Conservation (phyloP, 2,888 invertebrate species). For the Rotaria macrura region DNA sequence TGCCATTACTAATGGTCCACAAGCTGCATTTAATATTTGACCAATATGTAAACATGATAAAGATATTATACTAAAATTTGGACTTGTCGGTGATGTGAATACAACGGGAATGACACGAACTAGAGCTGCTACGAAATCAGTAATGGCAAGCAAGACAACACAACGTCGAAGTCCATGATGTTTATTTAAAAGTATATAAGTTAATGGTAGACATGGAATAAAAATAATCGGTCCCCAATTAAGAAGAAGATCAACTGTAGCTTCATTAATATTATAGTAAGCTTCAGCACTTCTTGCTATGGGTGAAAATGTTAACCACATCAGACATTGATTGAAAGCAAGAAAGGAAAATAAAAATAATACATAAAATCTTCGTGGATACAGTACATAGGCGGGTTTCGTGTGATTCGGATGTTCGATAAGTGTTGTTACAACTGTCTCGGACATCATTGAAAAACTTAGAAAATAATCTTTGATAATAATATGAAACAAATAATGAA, state of each 20-base stretch:
- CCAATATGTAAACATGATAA: neutral
- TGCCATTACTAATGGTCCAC: neutral
- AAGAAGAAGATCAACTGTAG: neutral
- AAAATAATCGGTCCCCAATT: constrained; percentile 21
- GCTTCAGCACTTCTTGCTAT: neutral
- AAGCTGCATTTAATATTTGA: constrained; percentile 20
- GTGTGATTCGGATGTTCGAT: neutral
- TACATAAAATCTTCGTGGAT: neutral
- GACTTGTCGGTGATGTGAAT: neutral
- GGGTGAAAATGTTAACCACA: constrained; percentile 5
- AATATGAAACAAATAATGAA: neutral
- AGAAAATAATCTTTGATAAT: neutral
- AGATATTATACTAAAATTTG: neutral
- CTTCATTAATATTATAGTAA: neutral
- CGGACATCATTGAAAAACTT: neutral
- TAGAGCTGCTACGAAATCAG: neutral
- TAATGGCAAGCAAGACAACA: neutral
- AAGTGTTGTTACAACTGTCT: neutral
- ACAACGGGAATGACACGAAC: neutral
- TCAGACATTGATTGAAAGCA: neutral
- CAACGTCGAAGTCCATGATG: neutral
- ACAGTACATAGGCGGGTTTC: neutral
- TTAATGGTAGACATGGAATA: constrained; percentile 8
- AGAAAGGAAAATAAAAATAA: neutral
- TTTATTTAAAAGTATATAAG: constrained; percentile 4